Conservation (phyloP, 2,797 vertebrate genomes). For the Antrozous pallidus region DNA sequence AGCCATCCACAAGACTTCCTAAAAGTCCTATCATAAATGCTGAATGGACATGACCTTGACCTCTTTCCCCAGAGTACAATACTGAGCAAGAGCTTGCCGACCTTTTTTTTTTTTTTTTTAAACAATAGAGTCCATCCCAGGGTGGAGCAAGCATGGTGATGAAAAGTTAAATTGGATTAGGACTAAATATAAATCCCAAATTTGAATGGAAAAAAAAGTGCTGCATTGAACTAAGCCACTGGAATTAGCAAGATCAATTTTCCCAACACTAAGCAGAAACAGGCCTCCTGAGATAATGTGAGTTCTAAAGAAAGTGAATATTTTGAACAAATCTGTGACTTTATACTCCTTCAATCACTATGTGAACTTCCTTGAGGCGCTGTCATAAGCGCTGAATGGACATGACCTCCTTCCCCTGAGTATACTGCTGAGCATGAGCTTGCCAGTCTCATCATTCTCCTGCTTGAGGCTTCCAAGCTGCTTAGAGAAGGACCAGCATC, state of each 20-base stretch:
- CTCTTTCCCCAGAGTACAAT: background rate
- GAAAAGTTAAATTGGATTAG: background rate
- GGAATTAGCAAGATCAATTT: slow-evolving; percentile 15
- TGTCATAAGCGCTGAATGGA: background rate
- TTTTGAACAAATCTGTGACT: background rate
- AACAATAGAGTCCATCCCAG: background rate
- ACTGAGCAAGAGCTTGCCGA: background rate
- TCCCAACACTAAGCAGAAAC: background rate
- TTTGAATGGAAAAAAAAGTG: background rate
- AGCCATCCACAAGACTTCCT: background rate
- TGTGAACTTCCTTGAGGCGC: background rate
- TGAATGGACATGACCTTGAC: background rate
- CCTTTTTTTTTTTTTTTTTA: background rate
- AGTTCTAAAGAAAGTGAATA: background rate
- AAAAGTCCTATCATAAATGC: background rate
- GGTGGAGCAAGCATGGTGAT: background rate
- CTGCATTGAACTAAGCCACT: background rate
- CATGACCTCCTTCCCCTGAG: background rate
- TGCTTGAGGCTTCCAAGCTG: background rate
- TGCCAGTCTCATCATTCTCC: background rate
- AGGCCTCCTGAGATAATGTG: background rate
- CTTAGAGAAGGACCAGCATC: background rate
- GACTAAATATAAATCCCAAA: background rate
- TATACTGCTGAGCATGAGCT: background rate
- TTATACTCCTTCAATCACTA: background rate